These are phyloP conservation scores for Cryptoblepharus egeriae DNA, from an alignment of 2,797 vertebrate species.

Conservation along the genomic window DNA sequence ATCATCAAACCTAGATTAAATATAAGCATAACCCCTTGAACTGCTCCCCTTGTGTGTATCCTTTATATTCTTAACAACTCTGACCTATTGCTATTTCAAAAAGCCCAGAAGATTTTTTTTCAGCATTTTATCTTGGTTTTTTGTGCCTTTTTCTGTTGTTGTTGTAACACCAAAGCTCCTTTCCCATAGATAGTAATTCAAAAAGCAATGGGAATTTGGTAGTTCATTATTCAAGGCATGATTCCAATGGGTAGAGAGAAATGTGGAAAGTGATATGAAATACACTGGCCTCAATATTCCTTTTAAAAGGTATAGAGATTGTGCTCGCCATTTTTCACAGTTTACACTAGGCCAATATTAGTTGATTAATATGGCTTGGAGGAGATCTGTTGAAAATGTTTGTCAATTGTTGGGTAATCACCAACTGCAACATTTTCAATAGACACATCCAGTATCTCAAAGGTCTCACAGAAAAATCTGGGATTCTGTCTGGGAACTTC, in stretches of 20 bases:
- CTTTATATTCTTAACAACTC: slow-evolving; percentile 15
- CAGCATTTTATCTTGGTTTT: too few relatives aligned
- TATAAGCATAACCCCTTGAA: too few relatives aligned
- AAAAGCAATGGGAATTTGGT: background rate
- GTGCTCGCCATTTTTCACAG: background rate
- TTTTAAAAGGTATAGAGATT: background rate
- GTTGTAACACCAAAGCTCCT: background rate
- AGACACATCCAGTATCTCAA: background rate
- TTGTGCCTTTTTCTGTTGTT: too few relatives aligned
- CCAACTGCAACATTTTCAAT: background rate
- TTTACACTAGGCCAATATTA: background rate
- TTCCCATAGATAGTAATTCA: slow-evolving; percentile 24
- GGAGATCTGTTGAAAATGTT: background rate
- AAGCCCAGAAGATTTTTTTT: background rate
- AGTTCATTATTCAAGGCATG: slow-evolving; percentile 1
- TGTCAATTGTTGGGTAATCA: background rate
- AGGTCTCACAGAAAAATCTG: background rate
- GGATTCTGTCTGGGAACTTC: background rate
- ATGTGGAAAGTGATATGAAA: background rate
- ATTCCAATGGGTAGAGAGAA: rapidly evolving
- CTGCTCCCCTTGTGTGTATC: background rate
- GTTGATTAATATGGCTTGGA: background rate
- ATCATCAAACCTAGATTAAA: too few relatives aligned
- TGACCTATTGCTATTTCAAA: background rate
- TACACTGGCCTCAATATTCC: background rate